phyloP scores from a whole-genome alignment of 1,140 invertebrate genomes.

The Drosophila pseudoobscura region DNA sequence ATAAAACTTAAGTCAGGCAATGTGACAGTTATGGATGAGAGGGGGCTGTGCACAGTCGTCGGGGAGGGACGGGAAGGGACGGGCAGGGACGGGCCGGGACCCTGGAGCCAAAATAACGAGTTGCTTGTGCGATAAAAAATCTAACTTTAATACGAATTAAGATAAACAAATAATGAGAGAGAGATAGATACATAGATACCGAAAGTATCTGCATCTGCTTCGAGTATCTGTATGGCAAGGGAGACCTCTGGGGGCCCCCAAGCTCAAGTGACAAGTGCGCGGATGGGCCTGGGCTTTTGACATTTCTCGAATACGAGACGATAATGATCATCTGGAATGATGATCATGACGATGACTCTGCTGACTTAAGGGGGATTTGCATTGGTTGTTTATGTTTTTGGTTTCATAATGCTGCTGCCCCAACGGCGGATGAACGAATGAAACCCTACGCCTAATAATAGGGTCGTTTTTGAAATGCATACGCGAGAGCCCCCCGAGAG shows the following conservation, averaged over 20 bases:
- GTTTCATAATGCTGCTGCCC: slow-evolving; percentile 39
- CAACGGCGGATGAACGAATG: slow-evolving; percentile 31
- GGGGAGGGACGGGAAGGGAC: neutral
- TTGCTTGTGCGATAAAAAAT: slow-evolving; percentile 68
- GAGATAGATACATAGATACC: slow-evolving; percentile 12
- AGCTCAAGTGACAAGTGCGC: slow-evolving; percentile 78
- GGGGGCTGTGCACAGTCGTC: slow-evolving; percentile 32
- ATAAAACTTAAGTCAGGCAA: slow-evolving; percentile 64
- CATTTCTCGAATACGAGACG: slow-evolving; percentile 61
- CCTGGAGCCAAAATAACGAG: slow-evolving; percentile 59
- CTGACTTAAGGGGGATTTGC: slow-evolving; percentile 28
- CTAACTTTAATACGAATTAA: slow-evolving; percentile 74
- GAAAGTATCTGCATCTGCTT: slow-evolving; percentile 1
- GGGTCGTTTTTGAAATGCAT: slow-evolving; percentile 81
- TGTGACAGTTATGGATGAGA: slow-evolving; percentile 76
- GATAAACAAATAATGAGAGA: slow-evolving; percentile 70
- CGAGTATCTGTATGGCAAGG: slow-evolving; percentile 41
- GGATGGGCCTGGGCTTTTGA: slow-evolving; percentile 48
- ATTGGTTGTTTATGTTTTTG: slow-evolving; percentile 45
- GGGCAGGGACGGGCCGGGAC: neutral
- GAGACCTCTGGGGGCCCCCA: slow-evolving; percentile 64
- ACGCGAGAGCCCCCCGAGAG: slow-evolving; percentile 22
- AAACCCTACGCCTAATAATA: slow-evolving; percentile 77
- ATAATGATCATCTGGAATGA: slow-evolving; percentile 21
- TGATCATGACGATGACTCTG: slow-evolving; percentile 26